Conservation (phyloP, 1,140 invertebrate genomes). For the Coelopa frigida region DNA sequence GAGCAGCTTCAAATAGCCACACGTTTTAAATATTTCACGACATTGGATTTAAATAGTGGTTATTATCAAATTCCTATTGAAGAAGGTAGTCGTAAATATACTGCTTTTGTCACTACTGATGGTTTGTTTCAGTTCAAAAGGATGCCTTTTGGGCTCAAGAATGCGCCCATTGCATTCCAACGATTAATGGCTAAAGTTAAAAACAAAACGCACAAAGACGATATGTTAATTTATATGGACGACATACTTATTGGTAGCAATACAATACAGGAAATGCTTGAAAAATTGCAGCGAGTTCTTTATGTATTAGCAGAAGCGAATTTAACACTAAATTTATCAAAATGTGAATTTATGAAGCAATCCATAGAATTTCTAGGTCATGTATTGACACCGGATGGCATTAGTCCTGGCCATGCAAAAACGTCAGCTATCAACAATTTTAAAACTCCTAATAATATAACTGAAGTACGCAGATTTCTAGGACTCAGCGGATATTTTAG, state of each 20-base stretch:
- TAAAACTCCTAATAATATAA: slow-evolving; percentile 3
- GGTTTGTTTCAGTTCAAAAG: slow-evolving; percentile 48
- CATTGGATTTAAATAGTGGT: slow-evolving; percentile 29
- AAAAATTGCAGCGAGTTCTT: not conserved
- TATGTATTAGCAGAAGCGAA: slow-evolving; percentile 8
- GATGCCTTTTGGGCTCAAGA: slow-evolving; percentile 39
- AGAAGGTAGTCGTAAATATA: slow-evolving; percentile 19
- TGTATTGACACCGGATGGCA: slow-evolving; percentile 6
- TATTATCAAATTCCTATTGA: slow-evolving; percentile 28
- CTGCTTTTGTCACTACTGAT: slow-evolving; percentile 43
- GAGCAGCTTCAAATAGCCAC: slow-evolving; percentile 21
- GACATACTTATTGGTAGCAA: slow-evolving; percentile 10
- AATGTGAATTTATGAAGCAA: slow-evolving; percentile 41
- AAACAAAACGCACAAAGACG: not conserved
- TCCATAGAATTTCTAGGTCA: slow-evolving; percentile 16
- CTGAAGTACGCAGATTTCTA: slow-evolving; percentile 9
- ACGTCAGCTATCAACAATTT: slow-evolving; percentile 14
- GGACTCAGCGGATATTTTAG: slow-evolving; percentile 26
- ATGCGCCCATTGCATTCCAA: slow-evolving; percentile 28
- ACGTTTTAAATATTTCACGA: slow-evolving; percentile 17
- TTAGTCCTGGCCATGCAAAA: slow-evolving; percentile 17
- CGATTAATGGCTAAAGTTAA: slow-evolving; percentile 21
- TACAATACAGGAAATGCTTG: not conserved
- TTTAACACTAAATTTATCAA: slow-evolving; percentile 45
- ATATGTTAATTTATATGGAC: slow-evolving; percentile 14